Percentiles rank a stretch among this genome's conserved stretches.
phyloP scores from a whole-genome alignment of 2,888 invertebrate species.

The Volucella bombylans region DNA sequence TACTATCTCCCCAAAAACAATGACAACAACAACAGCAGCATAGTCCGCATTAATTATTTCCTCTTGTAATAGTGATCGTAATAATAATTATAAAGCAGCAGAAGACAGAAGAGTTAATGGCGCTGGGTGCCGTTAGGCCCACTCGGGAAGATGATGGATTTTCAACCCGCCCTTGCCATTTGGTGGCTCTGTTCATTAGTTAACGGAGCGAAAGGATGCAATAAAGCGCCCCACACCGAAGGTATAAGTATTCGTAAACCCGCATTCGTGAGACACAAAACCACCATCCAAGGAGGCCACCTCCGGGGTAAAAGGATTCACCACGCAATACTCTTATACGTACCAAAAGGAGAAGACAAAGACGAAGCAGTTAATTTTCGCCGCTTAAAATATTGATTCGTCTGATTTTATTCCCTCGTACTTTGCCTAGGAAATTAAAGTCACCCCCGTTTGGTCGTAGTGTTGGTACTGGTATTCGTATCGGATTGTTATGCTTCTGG shows the following conservation, averaged over 20 bases:
- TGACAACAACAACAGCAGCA: conserved; percentile 44
- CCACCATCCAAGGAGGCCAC: not conserved
- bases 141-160: conserved; percentile 65
- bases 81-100: conserved; percentile 70
- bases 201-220: conserved; percentile 60
- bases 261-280: conserved; percentile 22
- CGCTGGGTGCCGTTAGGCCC: conserved; percentile 49
- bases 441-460: conserved; percentile 8
- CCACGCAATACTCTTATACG: too few species aligned
- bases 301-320: conserved; percentile 8
- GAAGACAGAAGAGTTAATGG: conserved; percentile 46
- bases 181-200: conserved; percentile 61
- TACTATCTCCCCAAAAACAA: too few species aligned
- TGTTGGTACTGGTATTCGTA: too few species aligned
- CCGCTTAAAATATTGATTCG: conserved; percentile 69
- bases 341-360: not conserved
- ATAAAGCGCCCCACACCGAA: conserved; percentile 16
- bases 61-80: conserved; percentile 72
- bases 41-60: conserved; percentile 72
- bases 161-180: conserved; percentile 30
- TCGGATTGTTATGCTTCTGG: not conserved
- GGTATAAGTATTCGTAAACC: not conserved
- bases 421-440: conserved; percentile 50
- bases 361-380: conserved; percentile 58
- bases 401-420: conserved; percentile 48